Conservation (phyloP, 2,888 invertebrate genomes). For the Brachyptera putata region DNA sequence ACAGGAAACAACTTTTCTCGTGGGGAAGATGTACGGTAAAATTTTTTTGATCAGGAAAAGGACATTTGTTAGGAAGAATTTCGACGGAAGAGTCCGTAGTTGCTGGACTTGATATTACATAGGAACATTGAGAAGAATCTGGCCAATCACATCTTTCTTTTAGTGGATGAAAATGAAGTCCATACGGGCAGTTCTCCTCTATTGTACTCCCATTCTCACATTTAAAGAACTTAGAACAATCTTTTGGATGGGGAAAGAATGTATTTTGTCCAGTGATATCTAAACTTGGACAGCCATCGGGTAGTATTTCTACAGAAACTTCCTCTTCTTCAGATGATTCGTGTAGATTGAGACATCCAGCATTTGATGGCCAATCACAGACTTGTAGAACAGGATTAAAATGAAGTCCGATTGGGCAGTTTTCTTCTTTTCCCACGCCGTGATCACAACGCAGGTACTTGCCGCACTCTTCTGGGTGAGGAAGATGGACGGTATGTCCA, state of each 20-base stretch:
- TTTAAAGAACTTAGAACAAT: not conserved
- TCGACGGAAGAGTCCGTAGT: not conserved
- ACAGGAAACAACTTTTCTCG: not conserved
- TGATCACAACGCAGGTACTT: not conserved
- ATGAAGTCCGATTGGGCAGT: not conserved
- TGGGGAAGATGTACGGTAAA: not conserved
- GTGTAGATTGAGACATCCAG: not conserved
- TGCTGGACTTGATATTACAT: no score
- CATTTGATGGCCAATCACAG: not conserved
- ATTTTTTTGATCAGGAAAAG: not conserved
- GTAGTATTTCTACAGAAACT: not conserved
- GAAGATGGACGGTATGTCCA: no score
- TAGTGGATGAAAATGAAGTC: not conserved
- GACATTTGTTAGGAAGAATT: not conserved
- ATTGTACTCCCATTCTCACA: not conserved
- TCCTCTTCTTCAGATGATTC: not conserved
- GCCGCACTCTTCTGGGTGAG: not conserved
- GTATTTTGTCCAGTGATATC: not conserved
- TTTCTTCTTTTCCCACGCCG: not conserved
- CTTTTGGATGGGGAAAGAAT: not conserved
- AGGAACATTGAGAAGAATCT: not conserved
- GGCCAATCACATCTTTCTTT: not conserved
- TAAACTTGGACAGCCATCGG: not conserved
- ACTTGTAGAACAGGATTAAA: not conserved
- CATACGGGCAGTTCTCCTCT: not conserved